Percentiles rank a stretch among this genome's conserved stretches.
Conservation (phyloP, 2,797 vertebrate genomes). For the Tachyglossus aculeatus region DNA sequence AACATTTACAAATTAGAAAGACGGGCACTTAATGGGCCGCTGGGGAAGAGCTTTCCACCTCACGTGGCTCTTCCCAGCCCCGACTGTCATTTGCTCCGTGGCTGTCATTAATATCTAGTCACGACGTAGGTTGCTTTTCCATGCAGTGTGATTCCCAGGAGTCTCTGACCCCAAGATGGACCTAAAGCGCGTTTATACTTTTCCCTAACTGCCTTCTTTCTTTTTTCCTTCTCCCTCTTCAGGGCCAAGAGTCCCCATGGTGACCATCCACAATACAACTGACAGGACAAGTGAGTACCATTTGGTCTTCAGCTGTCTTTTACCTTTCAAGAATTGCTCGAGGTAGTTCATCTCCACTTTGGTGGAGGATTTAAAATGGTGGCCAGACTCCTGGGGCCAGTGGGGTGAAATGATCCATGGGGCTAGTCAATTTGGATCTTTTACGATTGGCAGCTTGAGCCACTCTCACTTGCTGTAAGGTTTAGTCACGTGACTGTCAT, state of each 20-base stretch:
- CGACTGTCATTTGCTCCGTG: conserved; percentile 49
- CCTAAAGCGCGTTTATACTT: neutral
- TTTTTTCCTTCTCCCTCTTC: conserved; percentile 28
- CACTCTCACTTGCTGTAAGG: no score
- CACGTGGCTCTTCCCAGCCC: neutral
- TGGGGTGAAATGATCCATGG: no score
- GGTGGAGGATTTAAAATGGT: neutral
- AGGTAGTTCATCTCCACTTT: neutral
- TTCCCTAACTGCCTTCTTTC: neutral
- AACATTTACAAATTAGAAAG: conserved; percentile 50
- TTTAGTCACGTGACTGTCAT: no score
- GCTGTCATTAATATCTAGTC: conserved; percentile 48
- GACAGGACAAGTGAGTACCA: conserved; percentile 74
- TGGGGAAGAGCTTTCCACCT: conserved; percentile 45
- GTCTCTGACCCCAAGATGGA: neutral
- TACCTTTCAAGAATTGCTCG: neutral
- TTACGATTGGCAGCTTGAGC: no score
- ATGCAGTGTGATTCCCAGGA: neutral
- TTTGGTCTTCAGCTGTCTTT: neutral
- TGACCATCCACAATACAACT: conserved; percentile 74
- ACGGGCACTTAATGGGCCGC: neutral
- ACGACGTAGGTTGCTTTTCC: conserved; percentile 41
- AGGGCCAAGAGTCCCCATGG: conserved; percentile 79
- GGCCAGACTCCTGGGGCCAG: no score
- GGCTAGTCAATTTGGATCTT: no score